A percentile compares a stretch with the other conserved stretches of the same genome.
phyloP scores from a whole-genome alignment of 2,797 vertebrate genomes.

The Todus mexicanus region DNA sequence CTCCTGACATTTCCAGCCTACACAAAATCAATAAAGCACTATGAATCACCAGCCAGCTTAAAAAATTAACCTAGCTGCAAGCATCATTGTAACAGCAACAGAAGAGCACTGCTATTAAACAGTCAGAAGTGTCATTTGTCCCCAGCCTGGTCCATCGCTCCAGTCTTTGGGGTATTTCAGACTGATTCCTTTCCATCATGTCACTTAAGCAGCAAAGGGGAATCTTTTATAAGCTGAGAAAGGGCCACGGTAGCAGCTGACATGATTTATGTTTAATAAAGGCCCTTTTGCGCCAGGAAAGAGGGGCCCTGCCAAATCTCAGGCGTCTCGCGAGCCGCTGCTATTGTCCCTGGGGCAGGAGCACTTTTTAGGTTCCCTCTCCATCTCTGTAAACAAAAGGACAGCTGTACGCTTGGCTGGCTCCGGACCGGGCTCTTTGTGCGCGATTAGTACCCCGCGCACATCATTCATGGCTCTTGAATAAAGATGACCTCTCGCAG shows the following conservation, averaged over 20 bases:
- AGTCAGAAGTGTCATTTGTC: slow-evolving; percentile 3
- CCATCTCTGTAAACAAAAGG: slow-evolving; percentile 69
- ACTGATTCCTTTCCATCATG: slow-evolving; percentile 12
- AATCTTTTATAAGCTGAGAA: slow-evolving; percentile 56
- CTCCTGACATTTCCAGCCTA: neutral
- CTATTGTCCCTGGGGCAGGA: slow-evolving; percentile 24
- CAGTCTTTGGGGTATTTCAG: slow-evolving; percentile 3
- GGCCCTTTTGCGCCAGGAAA: slow-evolving; percentile 30
- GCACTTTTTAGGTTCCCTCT: slow-evolving; percentile 54
- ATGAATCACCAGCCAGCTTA: neutral
- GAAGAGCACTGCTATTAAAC: neutral
- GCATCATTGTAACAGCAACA: neutral
- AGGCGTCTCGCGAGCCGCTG: slow-evolving; percentile 21
- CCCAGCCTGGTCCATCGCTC: neutral
- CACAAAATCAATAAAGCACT: slow-evolving; percentile 2
- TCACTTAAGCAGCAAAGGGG: slow-evolving; percentile 22
- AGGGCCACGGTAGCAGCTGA: slow-evolving; percentile 30
- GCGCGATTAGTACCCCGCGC: slow-evolving; percentile 18
- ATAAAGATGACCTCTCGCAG: slow-evolving; percentile 65
- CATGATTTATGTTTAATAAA: slow-evolving; percentile 65
- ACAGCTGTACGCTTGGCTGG: slow-evolving; percentile 73
- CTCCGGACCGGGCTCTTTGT: slow-evolving; percentile 63
- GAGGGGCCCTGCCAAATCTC: slow-evolving; percentile 56
- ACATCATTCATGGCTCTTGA: slow-evolving; percentile 69
- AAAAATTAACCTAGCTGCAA: neutral